These are phyloP conservation scores for Lampris megalopsis DNA, from an alignment of 2,113 vertebrate genomes.

Conservation along the genomic window DNA sequence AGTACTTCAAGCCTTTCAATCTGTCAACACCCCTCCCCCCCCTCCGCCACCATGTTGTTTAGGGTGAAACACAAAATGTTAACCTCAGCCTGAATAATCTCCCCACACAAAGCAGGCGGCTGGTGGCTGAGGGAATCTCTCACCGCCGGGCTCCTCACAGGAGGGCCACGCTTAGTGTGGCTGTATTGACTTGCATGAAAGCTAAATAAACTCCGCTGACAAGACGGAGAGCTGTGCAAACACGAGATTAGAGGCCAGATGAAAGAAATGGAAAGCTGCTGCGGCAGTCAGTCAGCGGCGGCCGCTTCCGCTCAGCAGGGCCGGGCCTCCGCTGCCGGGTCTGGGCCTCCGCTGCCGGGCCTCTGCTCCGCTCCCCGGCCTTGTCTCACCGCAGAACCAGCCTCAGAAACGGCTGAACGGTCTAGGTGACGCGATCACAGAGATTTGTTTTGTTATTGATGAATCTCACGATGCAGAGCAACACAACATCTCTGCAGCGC, in stretches of 20 bases:
- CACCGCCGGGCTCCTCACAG: constrained; percentile 72
- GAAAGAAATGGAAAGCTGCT: constrained; percentile 76
- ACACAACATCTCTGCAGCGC: too few species aligned
- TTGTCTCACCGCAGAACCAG: constrained; percentile 2
- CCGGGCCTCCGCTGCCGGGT: too few species aligned
- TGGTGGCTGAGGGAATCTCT: constrained; percentile 69
- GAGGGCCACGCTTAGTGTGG: constrained; percentile 57
- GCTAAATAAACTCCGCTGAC: constrained; percentile 83
- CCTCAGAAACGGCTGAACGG: neutral
- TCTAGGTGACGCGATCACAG: too few species aligned
- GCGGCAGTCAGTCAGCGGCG: constrained; percentile 55
- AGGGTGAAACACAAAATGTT: constrained; percentile 29
- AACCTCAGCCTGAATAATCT: constrained; percentile 73
- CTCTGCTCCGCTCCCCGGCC: neutral
- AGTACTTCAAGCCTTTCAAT: constrained; percentile 35
- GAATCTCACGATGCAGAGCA: too few species aligned
- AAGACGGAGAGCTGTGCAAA: constrained; percentile 82
- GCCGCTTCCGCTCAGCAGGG: neutral
- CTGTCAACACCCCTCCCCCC: too few species aligned
- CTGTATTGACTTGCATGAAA: constrained; percentile 70
- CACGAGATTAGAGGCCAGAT: constrained; percentile 81
- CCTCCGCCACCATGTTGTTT: constrained; percentile 16
- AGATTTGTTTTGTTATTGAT: too few species aligned
- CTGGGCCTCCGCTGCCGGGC: too few species aligned
- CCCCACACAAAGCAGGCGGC: constrained; percentile 64